These are phyloP conservation scores for Euleptes europaea DNA, from an alignment of 2,113 vertebrate genomes.

Conservation along the genomic window DNA sequence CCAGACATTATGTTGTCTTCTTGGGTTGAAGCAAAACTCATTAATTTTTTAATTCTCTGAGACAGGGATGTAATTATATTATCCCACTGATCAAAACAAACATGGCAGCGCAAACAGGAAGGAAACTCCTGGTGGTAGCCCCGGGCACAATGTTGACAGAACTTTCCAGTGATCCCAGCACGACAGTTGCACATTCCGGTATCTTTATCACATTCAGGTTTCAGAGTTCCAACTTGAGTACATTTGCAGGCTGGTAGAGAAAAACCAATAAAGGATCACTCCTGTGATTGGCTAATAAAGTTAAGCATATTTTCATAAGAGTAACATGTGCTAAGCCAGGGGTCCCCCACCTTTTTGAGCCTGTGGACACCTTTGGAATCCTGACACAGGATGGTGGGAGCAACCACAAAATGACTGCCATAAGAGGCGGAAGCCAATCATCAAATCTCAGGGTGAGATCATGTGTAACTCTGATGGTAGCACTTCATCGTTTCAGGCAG, in stretches of 20 bases:
- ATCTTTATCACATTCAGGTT: conserved; percentile 77
- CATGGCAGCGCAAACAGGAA: conserved; percentile 78
- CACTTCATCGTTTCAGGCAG: too few relatives aligned
- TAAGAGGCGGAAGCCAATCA: too few relatives aligned
- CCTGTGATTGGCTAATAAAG: background rate
- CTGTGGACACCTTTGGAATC: too few relatives aligned
- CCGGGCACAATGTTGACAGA: conserved; percentile 76
- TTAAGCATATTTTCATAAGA: background rate
- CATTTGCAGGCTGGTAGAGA: conserved; percentile 80
- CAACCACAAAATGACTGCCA: too few relatives aligned
- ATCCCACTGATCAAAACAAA: conserved; percentile 80
- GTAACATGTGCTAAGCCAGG: too few relatives aligned
- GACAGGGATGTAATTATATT: conserved; percentile 68
- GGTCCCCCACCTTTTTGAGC: too few relatives aligned
- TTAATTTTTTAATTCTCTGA: conserved; percentile 67
- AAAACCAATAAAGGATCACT: conserved; percentile 12
- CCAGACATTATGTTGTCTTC: conserved; percentile 53
- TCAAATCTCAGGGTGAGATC: too few relatives aligned
- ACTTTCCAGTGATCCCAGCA: conserved; percentile 69
- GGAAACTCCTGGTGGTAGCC: conserved; percentile 79
- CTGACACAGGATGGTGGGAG: too few relatives aligned
- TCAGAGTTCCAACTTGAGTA: conserved; percentile 75
- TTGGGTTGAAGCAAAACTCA: conserved; percentile 63
- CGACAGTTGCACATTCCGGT: conserved; percentile 80
- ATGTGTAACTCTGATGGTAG: too few relatives aligned